These are phyloP conservation scores for Noctua comes DNA, from an alignment of 2,888 invertebrate genomes.

Conservation along the genomic window DNA sequence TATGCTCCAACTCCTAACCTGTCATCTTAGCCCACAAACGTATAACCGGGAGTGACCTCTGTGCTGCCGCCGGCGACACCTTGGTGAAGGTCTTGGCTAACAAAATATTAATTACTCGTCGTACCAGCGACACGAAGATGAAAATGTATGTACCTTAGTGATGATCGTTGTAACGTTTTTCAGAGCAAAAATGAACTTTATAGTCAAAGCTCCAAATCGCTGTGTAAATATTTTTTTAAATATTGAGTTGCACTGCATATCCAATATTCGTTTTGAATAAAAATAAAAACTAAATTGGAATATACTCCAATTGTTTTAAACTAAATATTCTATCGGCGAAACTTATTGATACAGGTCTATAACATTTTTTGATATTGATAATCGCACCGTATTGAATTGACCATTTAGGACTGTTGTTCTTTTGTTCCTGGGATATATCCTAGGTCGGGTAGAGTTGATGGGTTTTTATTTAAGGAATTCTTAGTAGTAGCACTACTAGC, in stretches of 20 bases:
- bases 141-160: not conserved
- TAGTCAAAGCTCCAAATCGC: not conserved
- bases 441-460: too few species aligned
- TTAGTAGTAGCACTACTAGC: too few species aligned
- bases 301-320: constrained; percentile 6
- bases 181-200: not conserved
- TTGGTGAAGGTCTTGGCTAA: too few species aligned
- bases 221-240: not conserved
- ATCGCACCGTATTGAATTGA: not conserved
- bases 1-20: too few species aligned
- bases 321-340: constrained; percentile 9
- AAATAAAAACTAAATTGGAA: not conserved
- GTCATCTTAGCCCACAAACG: too few species aligned
- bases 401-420: not conserved
- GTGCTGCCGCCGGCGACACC: too few species aligned
- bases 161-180: not conserved
- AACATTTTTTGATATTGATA: too few species aligned
- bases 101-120: too few species aligned
- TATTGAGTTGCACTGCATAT: not conserved
- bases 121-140: too few species aligned
- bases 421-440: not conserved
- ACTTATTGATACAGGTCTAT: constrained; percentile 11
- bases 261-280: too few species aligned
- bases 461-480: too few species aligned
- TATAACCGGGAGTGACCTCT: too few species aligned